Base-by-base conservation (phyloP, 2,113 vertebrate genomes). In the Poeciliopsis turrubarensis region DNA sequence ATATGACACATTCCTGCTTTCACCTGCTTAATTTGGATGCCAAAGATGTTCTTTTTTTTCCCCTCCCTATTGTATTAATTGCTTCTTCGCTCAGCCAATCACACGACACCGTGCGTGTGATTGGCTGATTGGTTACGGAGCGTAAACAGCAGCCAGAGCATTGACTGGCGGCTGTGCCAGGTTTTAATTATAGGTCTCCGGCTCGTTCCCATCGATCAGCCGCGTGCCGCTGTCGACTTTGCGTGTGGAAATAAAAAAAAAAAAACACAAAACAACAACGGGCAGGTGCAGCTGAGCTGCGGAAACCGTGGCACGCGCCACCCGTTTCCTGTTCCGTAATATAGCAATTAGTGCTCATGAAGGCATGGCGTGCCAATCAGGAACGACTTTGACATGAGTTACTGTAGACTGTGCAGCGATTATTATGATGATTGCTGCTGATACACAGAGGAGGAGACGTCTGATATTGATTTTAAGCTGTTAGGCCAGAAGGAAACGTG, bases 401-500 rank as follows among this genome's bases (percentile, higher is more conserved):
- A 71, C 77, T n/a, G 72, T 77, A 79, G 76, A 81, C 72, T 67
- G 76, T 66, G 32, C 22, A 71, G 84, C 63, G 71, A 88, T 88
- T 86, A 90, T 91, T 86, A 88, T 89, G 86, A 93, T 84, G 65
- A 92, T 92, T 92, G 81, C 63, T 72, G 79, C 69, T 87, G 84
- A 92, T 91, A 91, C 70, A 34, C 32, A 83, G 39, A 34, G 62
- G 81, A 78, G 34, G 64, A 79, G 60, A 34, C 65, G 60, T 74
- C 62, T 87, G 54, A 19, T 85, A 81, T 92, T 83, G 83, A 92
- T 91, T 91, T 87, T 30, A 26, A 88, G 61, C 79, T 71, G 30
- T n/a, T 37, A 65, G 19, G 34, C 71, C 60, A 47, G 19, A 67
- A 75, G 84, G 74, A 89, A 87, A 85, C 77, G 73, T 68, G 75